Evolutionary conservation across 1,140 invertebrate species (phyloP).

Genomic region (Galleria mellonella): DNA sequence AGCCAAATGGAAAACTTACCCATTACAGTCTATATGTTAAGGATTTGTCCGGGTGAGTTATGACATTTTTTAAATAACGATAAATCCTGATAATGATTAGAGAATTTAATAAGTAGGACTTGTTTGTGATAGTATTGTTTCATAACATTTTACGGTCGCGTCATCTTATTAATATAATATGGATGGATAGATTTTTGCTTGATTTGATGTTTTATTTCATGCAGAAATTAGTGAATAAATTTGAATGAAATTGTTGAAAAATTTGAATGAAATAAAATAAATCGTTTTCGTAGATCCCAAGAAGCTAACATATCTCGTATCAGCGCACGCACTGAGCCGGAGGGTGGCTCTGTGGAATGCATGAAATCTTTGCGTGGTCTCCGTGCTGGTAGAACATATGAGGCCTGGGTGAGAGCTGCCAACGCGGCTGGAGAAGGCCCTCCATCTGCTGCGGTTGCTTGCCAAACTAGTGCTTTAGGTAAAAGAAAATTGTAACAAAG

Average conservation of each 20-base stretch:
- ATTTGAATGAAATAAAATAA: too few species aligned
- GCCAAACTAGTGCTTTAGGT: slow-evolving; percentile 66
- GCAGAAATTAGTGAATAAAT: too few species aligned
- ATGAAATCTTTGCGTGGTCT: slow-evolving; percentile 77
- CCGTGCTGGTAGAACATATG: slow-evolving; percentile 82
- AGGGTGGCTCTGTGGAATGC: slow-evolving; percentile 40
- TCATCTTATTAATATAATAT: too few species aligned
- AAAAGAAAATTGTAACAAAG: slow-evolving; percentile 5
- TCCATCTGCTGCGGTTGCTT: slow-evolving; percentile 54
- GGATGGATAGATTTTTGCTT: too few species aligned
- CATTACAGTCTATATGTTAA: slow-evolving; percentile 87
- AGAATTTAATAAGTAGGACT: too few species aligned
- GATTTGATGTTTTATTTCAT: too few species aligned
- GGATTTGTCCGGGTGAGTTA: slow-evolving; percentile 63
- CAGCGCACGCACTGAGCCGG: slow-evolving; percentile 46
- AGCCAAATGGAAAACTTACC: slow-evolving; percentile 87
- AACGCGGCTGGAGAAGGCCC: slow-evolving; percentile 86
- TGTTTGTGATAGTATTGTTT: too few species aligned
- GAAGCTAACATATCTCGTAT: slow-evolving; percentile 70
- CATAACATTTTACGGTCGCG: too few species aligned
- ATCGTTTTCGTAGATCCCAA: slow-evolving; percentile 61
- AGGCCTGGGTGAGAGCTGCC: slow-evolving; percentile 90
- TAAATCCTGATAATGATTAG: too few species aligned
- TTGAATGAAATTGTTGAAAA: too few species aligned
- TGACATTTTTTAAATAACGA: neutral